Percentiles rank a stretch among this genome's conserved stretches.
These are phyloP conservation scores for Coregonus sp. DNA, from an alignment of 2,797 vertebrate genomes.

Conservation along the genomic window DNA sequence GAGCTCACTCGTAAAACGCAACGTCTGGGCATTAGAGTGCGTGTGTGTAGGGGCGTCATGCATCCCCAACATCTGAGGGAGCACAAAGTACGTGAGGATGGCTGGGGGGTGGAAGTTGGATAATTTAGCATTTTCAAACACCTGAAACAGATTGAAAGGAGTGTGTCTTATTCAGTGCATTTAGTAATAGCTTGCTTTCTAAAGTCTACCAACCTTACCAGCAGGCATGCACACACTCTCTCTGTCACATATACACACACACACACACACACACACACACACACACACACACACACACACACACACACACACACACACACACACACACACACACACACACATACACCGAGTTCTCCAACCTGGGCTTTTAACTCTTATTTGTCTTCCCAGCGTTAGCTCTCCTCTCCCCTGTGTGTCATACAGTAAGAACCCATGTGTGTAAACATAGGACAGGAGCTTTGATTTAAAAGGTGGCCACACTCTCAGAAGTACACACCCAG, in stretches of 20 bases:
- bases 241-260: too few relatives aligned
- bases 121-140: too few relatives aligned
- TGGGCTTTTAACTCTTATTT: neutral
- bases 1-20: constrained; percentile 4
- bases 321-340: neutral
- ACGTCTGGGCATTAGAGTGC: constrained; percentile 4
- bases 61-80: constrained; percentile 32
- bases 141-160: too few relatives aligned
- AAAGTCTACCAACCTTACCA: too few relatives aligned
- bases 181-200: too few relatives aligned
- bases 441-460: constrained; percentile 27
- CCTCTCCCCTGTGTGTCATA: constrained; percentile 13
- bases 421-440: constrained; percentile 7
- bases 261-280: too few relatives aligned
- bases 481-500: constrained; percentile 10
- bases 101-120: too few relatives aligned
- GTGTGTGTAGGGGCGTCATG: constrained; percentile 18
- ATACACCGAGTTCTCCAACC: neutral
- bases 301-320: neutral
- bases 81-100: too few relatives aligned
- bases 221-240: too few relatives aligned
- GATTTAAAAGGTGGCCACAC: constrained; percentile 15
- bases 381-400: constrained; percentile 17
- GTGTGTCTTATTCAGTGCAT: too few relatives aligned
- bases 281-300: too few relatives aligned